Conservation (phyloP, 2,797 vertebrate genomes). For the Avahi laniger region DNA sequence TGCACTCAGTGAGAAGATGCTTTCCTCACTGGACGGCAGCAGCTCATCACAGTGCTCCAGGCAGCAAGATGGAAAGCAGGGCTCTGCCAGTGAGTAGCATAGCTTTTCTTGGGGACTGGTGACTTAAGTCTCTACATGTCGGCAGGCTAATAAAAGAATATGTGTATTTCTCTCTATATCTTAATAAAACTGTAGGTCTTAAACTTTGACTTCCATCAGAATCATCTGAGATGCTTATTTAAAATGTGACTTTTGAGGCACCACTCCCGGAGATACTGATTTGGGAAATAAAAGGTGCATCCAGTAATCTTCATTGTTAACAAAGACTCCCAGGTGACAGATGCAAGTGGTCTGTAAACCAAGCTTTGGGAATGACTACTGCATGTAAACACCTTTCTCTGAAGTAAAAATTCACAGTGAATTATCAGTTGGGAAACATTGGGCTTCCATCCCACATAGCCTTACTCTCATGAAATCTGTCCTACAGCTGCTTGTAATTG, state of each 20-base stretch:
- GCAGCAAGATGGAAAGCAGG: background rate
- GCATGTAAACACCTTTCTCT: background rate
- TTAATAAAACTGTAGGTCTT: background rate
- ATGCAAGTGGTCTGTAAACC: background rate
- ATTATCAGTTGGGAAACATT: background rate
- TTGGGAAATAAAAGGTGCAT: background rate
- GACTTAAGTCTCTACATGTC: background rate
- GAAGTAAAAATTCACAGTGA: background rate
- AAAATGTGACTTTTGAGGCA: background rate
- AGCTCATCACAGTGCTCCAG: background rate
- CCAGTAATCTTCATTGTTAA: background rate
- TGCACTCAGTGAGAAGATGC: background rate
- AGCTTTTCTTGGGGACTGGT: background rate
- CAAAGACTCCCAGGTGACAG: background rate
- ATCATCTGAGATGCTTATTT: background rate
- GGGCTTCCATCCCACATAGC: background rate
- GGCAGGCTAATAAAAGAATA: background rate
- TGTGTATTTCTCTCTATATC: background rate
- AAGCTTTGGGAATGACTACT: background rate
- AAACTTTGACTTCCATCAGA: background rate
- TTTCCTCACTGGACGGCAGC: background rate
- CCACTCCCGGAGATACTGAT: background rate
- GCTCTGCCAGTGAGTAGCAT: background rate
- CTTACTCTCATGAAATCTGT: background rate
- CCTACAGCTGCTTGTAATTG: background rate